phyloP scores from a whole-genome alignment of 2,113 vertebrate genomes.

The Rafetus swinhoei region DNA sequence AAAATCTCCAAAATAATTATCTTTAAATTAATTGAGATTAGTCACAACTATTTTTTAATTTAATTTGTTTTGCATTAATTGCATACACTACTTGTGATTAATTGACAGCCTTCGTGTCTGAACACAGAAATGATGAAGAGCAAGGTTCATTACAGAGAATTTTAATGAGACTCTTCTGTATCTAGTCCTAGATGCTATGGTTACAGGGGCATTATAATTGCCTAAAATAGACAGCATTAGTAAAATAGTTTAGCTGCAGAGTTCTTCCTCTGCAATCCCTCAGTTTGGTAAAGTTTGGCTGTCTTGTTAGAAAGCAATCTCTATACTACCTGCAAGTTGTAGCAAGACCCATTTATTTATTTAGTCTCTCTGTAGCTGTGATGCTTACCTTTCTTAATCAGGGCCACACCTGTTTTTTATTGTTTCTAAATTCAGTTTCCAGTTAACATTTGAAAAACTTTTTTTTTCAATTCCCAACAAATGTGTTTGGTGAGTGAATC shows the following conservation, averaged over 20 bases:
- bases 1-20: too few relatives aligned
- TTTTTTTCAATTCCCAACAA: neutral
- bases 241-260: conserved; percentile 1
- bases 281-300: neutral
- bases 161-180: neutral
- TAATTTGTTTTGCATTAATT: too few relatives aligned
- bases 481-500: neutral
- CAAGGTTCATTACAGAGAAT: neutral
- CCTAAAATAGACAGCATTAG: neutral
- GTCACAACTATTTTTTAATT: too few relatives aligned
- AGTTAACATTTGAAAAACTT: neutral
- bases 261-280: conserved; percentile 21
- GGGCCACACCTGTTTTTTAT: neutral
- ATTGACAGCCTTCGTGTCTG: neutral
- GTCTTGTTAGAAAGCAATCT: conserved; percentile 39
- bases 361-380: conserved; percentile 9
- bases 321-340: conserved; percentile 35
- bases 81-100: too few relatives aligned
- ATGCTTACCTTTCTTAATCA: neutral
- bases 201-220: neutral
- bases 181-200: fast-evolving
- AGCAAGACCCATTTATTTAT: neutral
- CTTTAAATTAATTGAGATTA: too few relatives aligned
- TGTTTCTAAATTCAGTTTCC: neutral
- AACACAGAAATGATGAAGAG: neutral